A percentile compares a stretch with the other conserved stretches of the same genome.
phyloP scores from a whole-genome alignment of 2,797 vertebrate species.

The Eremophila alpestris region DNA sequence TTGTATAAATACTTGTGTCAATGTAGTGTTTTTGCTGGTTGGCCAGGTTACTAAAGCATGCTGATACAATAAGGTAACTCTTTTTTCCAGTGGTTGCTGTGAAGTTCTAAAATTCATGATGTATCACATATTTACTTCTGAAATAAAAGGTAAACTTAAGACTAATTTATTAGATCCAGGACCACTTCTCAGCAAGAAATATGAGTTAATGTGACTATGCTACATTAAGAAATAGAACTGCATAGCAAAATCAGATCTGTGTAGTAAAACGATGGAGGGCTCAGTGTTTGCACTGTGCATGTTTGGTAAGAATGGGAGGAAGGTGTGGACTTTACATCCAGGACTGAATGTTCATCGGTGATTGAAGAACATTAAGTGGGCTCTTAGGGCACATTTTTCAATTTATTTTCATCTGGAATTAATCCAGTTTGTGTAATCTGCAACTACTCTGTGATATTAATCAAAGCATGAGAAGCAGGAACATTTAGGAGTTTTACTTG shows the following conservation, averaged over 20 bases:
- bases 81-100: background rate
- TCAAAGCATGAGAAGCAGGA: background rate
- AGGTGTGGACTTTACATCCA: background rate
- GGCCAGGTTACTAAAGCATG: background rate
- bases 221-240: background rate
- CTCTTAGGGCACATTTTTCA: background rate
- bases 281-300: accelerated
- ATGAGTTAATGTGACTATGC: background rate
- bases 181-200: background rate
- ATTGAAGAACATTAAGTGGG: background rate
- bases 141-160: background rate
- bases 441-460: background rate
- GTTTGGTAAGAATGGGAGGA: background rate
- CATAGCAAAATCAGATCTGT: background rate
- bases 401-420: background rate
- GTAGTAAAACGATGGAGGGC: background rate
- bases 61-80: background rate
- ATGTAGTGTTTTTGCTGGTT: background rate
- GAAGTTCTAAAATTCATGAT: background rate
- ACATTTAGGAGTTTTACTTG: background rate
- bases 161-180: background rate
- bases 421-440: background rate
- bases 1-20: background rate
- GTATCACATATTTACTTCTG: background rate
- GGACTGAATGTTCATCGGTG: background rate